Base-by-base conservation (phyloP, 2,113 vertebrate species). In the Isurus oxyrinchus region DNA sequence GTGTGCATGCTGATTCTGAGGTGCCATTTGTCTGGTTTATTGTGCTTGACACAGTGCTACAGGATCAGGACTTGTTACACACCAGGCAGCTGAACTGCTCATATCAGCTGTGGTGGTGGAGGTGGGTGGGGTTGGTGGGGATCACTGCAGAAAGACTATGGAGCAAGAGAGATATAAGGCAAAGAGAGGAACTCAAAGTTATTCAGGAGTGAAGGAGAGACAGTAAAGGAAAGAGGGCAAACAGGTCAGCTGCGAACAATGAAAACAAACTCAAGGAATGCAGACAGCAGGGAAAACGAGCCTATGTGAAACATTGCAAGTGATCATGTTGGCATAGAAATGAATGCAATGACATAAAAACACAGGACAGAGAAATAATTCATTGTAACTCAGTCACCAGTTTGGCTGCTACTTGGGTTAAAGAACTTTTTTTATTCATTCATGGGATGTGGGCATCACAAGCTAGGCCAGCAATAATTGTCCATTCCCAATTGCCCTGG, bases 321-420 rank as follows among this genome's bases (percentile, higher is more conserved):
- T 96, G 97, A 97, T 84, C 3, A 0, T 49, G 81, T 16, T 40
- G 97, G 5, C 97, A 97, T 96, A 97, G 55, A 53, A 25, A 7
- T 35, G 76, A 90, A 87, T 21, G 72, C 59, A 44, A 86, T 19
- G 72, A 6, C 27, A 27, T 96, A 81, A 91, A 94, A 76, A 40
- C 66, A 93, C 6, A 94, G 53, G 63, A 27, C n/a, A 96, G 90
- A 57, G 25, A 40, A 93, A 93, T 27, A 55, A 90, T 5, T 2
- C 5, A 59, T 16, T 19, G 31, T 61, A 91, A 91, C 31, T 91
- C 55, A 19, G 57, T 35, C 4, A 35, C 5, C 61, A 23, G 90
- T 93, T 40, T 40, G 90, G 1, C 16, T 16, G 16, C 35, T 63
- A 16, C 5, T 61, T 40, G 21, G 61, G 19, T 57, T 35, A 25